Percentiles rank a stretch among this genome's conserved stretches.
Evolutionary conservation across 2,888 invertebrate species (phyloP).

Genomic region (Ernsta delagoae): DNA sequence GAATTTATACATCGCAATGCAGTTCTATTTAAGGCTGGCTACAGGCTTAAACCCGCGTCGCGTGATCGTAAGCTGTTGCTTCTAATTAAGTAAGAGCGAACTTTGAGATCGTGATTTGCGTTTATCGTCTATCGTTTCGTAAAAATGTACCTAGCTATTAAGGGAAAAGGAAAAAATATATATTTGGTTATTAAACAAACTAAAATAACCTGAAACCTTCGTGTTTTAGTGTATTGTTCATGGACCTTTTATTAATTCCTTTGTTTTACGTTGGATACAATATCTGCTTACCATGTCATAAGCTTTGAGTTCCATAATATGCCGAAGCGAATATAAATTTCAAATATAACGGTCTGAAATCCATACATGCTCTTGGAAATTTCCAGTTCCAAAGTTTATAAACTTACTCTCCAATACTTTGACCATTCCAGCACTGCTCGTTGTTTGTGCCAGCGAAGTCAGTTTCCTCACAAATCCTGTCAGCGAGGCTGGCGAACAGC

Average conservation of each 20-base stretch:
- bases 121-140: not conserved
- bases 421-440: conserved; percentile 93
- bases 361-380: too few species aligned
- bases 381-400: not conserved
- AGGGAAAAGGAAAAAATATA: not conserved
- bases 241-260: too few species aligned
- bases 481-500: conserved; percentile 93
- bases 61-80: not conserved
- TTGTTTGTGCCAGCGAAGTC: conserved; percentile 87
- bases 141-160: not conserved
- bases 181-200: too few species aligned
- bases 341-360: too few species aligned
- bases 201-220: too few species aligned
- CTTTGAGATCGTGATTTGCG: not conserved
- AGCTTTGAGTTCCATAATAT: too few species aligned
- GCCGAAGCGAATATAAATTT: not conserved
- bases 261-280: too few species aligned
- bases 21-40: too few species aligned
- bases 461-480: conserved; percentile 91
- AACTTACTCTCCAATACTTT: conserved; percentile 90
- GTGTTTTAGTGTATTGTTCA: too few species aligned
- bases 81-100: conserved; percentile 1
- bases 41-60: too few species aligned
- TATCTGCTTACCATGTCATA: too few species aligned
- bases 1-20: too few species aligned